Conservation (phyloP, 2,888 invertebrate species). For the Atethmia centrago region DNA sequence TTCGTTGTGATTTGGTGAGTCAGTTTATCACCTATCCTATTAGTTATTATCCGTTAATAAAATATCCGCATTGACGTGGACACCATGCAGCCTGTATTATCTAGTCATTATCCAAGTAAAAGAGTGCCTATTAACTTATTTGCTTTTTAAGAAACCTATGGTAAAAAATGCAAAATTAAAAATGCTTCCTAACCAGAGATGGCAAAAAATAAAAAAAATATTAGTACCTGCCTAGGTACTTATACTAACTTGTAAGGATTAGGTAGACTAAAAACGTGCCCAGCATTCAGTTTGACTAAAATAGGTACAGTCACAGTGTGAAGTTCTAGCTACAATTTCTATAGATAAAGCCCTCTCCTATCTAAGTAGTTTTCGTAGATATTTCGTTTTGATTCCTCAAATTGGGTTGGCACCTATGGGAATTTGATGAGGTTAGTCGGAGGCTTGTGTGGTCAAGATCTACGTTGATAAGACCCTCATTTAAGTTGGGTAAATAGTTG, state of each 20-base stretch:
- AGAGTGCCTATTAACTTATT: neutral
- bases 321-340: slow-evolving; percentile 10
- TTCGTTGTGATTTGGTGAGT: neutral
- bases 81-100: too few species aligned
- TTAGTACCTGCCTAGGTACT: too few species aligned
- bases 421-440: slow-evolving; percentile 63
- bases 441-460: slow-evolving; percentile 67
- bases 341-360: slow-evolving; percentile 30
- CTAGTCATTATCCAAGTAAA: neutral
- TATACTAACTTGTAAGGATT: neutral
- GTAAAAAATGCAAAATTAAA: too few species aligned
- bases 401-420: slow-evolving; percentile 61
- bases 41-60: neutral
- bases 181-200: too few species aligned
- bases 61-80: too few species aligned
- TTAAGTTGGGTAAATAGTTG: slow-evolving; percentile 66
- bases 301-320: neutral
- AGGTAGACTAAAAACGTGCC: neutral
- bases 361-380: slow-evolving; percentile 33
- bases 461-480: slow-evolving; percentile 66
- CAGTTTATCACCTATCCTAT: neutral
- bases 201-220: too few species aligned
- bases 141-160: too few species aligned
- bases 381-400: slow-evolving; percentile 61
- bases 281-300: neutral